A percentile compares a stretch with the other conserved stretches of the same genome.
Evolutionary conservation across 1,140 invertebrate species (phyloP).

Genomic region (Bradynema listronoti): DNA sequence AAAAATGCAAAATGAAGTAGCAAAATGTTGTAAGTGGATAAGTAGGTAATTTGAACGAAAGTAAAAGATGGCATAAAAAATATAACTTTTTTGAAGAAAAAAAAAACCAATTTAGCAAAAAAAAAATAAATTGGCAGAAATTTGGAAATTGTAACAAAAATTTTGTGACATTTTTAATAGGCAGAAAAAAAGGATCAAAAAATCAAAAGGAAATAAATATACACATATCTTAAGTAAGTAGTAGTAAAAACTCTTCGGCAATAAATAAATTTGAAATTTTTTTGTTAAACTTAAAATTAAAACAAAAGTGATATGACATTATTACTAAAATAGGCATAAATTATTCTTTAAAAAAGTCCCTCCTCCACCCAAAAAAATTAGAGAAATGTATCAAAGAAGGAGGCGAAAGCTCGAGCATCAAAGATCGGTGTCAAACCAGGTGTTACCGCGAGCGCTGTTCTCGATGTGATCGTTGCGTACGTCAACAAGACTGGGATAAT

Average conservation of each 20-base stretch:
- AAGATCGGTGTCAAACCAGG: slow-evolving; percentile 44
- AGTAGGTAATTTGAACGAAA: too few relatives aligned
- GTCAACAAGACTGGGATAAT: slow-evolving; percentile 37
- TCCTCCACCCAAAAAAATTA: not conserved
- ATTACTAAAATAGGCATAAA: slow-evolving; percentile 4
- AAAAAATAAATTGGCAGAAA: too few relatives aligned
- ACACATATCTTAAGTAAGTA: not conserved
- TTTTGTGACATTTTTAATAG: too few relatives aligned
- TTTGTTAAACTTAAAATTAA: slow-evolving; percentile 4
- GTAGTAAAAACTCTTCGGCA: not conserved
- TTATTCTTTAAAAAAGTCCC: too few relatives aligned
- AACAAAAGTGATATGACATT: slow-evolving; percentile 5
- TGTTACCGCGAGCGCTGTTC: slow-evolving; percentile 34
- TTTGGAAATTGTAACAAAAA: too few relatives aligned
- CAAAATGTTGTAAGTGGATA: too few relatives aligned
- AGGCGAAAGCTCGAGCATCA: slow-evolving; percentile 2
- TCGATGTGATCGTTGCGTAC: slow-evolving; percentile 41
- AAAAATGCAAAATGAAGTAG: too few relatives aligned
- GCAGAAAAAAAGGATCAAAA: too few relatives aligned
- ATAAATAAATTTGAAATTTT: not conserved
- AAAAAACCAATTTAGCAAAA: too few relatives aligned
- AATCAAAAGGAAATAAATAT: too few relatives aligned
- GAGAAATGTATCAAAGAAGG: not conserved
- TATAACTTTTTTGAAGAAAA: too few relatives aligned
- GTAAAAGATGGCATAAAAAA: too few relatives aligned